Conservation (phyloP, 2,113 vertebrate genomes). For the Sinosuthora webbiana region DNA sequence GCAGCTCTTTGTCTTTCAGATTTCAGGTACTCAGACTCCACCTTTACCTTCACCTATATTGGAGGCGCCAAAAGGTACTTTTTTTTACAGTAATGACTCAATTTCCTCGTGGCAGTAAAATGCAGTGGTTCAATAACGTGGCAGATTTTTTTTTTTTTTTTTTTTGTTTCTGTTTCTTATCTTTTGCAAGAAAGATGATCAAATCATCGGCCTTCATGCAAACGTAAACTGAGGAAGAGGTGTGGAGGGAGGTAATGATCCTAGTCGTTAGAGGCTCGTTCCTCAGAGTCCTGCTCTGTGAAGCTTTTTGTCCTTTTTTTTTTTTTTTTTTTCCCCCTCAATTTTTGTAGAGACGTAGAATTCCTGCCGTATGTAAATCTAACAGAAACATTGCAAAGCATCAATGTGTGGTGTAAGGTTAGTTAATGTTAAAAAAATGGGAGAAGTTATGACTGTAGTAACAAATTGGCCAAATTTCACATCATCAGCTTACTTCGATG, state of each 20-base stretch:
- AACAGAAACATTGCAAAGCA: background rate
- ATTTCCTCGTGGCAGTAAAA: constrained; percentile 45
- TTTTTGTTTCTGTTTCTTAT: background rate
- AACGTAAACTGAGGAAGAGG: background rate
- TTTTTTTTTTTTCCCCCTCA: too few species aligned
- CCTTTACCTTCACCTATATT: constrained; percentile 86
- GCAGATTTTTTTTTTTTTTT: background rate
- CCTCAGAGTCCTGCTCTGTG: background rate
- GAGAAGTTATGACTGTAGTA: background rate
- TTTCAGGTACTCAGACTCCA: constrained; percentile 89
- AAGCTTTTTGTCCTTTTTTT: background rate
- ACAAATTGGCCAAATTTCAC: background rate
- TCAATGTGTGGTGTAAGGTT: background rate
- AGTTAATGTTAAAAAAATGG: background rate
- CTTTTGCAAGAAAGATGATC: background rate
- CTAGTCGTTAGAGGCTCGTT: background rate
- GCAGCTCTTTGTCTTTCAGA: constrained; percentile 75
- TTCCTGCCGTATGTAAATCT: background rate
- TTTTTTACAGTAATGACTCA: background rate
- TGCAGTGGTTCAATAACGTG: background rate
- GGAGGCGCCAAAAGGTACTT: constrained; percentile 88
- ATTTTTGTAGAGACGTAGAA: background rate
- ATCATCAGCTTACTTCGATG: background rate
- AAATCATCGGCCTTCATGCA: background rate
- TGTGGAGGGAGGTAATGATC: background rate